Evolutionary conservation across 1,140 invertebrate genomes (phyloP).

Genomic region (Sminthurides bifidus): DNA sequence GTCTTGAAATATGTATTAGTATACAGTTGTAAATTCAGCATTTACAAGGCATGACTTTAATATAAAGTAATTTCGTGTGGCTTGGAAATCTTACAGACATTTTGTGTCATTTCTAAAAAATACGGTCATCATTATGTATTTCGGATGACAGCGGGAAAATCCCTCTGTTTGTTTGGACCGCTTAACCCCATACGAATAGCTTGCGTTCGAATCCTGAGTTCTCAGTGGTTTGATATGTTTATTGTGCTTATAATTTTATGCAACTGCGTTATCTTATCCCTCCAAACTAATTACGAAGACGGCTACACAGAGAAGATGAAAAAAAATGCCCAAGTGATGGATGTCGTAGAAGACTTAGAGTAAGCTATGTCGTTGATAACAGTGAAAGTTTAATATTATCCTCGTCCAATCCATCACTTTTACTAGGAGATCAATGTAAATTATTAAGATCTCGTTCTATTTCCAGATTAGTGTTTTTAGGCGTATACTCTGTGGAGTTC

Average conservation of each 20-base stretch:
- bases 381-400: too few relatives aligned
- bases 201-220: constrained; percentile 80
- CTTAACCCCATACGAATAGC: constrained; percentile 74
- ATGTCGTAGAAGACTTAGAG: neutral
- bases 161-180: constrained; percentile 81
- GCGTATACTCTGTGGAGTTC: constrained; percentile 84
- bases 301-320: constrained; percentile 13
- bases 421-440: too few relatives aligned
- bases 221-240: constrained; percentile 89
- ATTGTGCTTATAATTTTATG: constrained; percentile 90
- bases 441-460: neutral
- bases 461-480: constrained; percentile 13
- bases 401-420: too few relatives aligned
- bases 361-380: neutral
- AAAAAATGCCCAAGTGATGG: neutral
- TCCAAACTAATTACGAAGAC: constrained; percentile 44
- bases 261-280: constrained; percentile 93
- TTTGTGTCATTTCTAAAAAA: constrained; percentile 86
- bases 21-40: neutral
- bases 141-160: constrained; percentile 80
- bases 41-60: constrained; percentile 15
- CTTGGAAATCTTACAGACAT: constrained; percentile 87
- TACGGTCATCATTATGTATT: constrained; percentile 91
- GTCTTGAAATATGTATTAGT: too few relatives aligned
- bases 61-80: too few relatives aligned